A percentile compares a stretch with the other conserved stretches of the same genome.
Evolutionary conservation across 1,140 invertebrate genomes (phyloP).

Genomic region (Habropoda laboriosa): DNA sequence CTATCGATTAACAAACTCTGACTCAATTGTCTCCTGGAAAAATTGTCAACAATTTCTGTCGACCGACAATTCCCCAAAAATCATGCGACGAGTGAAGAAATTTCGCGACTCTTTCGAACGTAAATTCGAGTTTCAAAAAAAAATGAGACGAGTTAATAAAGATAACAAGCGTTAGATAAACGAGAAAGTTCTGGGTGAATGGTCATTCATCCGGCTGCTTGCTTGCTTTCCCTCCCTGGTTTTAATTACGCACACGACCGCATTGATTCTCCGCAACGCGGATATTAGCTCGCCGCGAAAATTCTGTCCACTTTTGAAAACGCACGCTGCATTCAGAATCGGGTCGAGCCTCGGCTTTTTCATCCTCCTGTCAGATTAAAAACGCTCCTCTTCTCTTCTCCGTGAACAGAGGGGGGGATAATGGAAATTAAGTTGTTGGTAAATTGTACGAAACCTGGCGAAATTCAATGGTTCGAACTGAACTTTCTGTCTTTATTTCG

Average conservation of each 20-base stretch:
- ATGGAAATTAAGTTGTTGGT: too few relatives aligned
- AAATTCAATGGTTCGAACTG: too few relatives aligned
- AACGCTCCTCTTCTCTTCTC: too few relatives aligned
- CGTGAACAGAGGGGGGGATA: too few relatives aligned
- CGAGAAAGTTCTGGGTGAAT: neutral
- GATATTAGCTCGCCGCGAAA: neutral
- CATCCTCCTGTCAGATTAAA: too few relatives aligned
- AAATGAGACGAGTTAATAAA: neutral
- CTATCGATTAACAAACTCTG: too few relatives aligned
- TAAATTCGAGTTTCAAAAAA: neutral
- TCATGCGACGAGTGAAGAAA: neutral
- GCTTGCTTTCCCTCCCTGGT: neutral
- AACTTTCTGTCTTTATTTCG: too few relatives aligned
- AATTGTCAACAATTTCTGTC: too few relatives aligned
- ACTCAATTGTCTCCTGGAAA: too few relatives aligned
- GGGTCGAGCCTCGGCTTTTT: neutral
- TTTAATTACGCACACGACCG: neutral
- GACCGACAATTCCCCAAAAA: too few relatives aligned
- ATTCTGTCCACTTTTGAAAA: neutral
- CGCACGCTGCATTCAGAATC: neutral
- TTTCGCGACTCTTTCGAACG: neutral
- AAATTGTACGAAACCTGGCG: too few relatives aligned
- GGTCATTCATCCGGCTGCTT: neutral
- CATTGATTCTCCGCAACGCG: neutral
- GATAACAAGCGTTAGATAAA: neutral